Percentiles rank a stretch among this genome's conserved stretches.
These are phyloP conservation scores for Brienomyrus brachyistius DNA, from an alignment of 2,113 vertebrate genomes.

Conservation along the genomic window DNA sequence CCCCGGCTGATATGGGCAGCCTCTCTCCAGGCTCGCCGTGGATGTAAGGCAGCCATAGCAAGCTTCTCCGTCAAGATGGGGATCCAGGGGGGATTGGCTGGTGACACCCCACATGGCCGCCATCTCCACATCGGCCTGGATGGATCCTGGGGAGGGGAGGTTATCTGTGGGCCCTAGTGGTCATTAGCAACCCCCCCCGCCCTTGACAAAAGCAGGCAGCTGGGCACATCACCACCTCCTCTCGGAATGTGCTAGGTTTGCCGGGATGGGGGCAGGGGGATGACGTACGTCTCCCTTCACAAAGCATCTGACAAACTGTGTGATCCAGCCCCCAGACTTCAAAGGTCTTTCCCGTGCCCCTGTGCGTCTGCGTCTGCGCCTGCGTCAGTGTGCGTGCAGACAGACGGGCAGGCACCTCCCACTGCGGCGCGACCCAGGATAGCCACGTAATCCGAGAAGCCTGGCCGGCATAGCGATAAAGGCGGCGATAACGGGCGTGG, in stretches of 20 bases:
- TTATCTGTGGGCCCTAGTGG: not conserved
- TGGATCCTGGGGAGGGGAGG: not conserved
- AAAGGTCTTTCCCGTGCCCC: not conserved
- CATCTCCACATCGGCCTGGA: not conserved
- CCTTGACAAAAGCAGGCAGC: not conserved
- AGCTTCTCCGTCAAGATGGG: not conserved
- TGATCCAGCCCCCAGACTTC: not conserved
- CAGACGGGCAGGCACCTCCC: not conserved
- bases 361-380: not conserved
- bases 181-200: not conserved
- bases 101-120: too few relatives aligned
- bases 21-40: not conserved
- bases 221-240: not conserved
- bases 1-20: not conserved
- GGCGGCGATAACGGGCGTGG: not conserved
- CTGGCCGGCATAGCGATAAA: not conserved
- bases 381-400: not conserved
- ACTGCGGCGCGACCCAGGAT: not conserved
- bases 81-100: not conserved
- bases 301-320: not conserved
- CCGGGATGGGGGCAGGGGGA: not conserved
- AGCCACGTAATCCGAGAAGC: not conserved
- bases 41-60: too few relatives aligned
- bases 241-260: not conserved
- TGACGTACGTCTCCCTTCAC: not conserved